phyloP scores from a whole-genome alignment of 2,888 invertebrate species.

The Drosophila paucipuncta region DNA sequence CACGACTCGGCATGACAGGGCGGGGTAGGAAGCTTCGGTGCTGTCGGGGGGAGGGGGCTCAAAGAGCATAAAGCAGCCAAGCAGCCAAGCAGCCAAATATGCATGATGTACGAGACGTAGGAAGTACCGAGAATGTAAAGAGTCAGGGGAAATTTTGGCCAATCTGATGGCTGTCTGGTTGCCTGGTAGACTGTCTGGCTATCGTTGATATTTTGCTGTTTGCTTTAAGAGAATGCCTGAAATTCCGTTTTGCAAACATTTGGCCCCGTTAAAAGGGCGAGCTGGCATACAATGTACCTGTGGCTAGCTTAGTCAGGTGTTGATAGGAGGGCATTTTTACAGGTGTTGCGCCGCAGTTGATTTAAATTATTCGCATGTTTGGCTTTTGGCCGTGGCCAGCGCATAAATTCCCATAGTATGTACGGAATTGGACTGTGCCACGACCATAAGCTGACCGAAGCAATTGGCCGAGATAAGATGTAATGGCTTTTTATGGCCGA shows the following conservation, averaged over 20 bases:
- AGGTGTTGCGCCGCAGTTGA: conserved; percentile 69
- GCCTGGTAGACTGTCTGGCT: conserved; percentile 16
- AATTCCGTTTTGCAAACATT: conserved; percentile 57
- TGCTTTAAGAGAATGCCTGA: conserved; percentile 53
- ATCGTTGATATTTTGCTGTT: conserved; percentile 23
- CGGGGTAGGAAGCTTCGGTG: neutral
- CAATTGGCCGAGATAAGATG: conserved; percentile 77
- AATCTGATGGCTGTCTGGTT: conserved; percentile 18
- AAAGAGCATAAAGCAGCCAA: conserved; percentile 58
- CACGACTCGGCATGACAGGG: neutral
- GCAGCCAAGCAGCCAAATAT: conserved; percentile 59
- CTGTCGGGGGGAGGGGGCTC: neutral
- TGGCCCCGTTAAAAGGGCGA: conserved; percentile 20
- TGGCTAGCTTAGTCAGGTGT: conserved; percentile 24
- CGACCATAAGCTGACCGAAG: conserved; percentile 54
- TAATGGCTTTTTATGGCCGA: conserved; percentile 67
- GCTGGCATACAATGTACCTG: neutral
- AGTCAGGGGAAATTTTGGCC: neutral
- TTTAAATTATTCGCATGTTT: conserved; percentile 77
- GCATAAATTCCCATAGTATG: conserved; percentile 58
- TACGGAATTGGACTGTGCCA: conserved; percentile 10
- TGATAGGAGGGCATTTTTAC: conserved; percentile 62
- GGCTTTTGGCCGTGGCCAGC: conserved; percentile 49
- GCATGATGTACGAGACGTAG: conserved; percentile 58
- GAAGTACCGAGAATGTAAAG: conserved; percentile 2